These are phyloP conservation scores for Tanytarsus gracilentus DNA, from an alignment of 2,888 invertebrate genomes.

Conservation along the genomic window DNA sequence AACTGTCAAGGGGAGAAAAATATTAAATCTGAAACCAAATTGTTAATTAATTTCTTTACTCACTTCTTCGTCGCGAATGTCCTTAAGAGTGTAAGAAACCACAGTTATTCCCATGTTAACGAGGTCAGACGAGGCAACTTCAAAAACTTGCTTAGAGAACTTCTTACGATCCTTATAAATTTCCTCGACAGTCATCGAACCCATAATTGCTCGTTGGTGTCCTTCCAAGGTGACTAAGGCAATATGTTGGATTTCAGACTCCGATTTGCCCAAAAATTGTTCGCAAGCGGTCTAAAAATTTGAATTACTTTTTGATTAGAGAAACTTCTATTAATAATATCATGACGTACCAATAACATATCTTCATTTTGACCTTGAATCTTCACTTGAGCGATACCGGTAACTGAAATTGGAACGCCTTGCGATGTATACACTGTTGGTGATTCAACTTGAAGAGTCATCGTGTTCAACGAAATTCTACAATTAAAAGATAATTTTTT, in stretches of 20 bases:
- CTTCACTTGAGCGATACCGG: constrained; percentile 93
- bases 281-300: constrained; percentile 84
- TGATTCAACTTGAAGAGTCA: constrained; percentile 93
- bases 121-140: constrained; percentile 88
- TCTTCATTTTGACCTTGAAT: constrained; percentile 67
- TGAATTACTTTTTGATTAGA: constrained; percentile 84
- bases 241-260: constrained; percentile 81
- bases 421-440: constrained; percentile 93
- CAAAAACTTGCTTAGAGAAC: constrained; percentile 89
- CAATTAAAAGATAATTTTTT: constrained; percentile 32
- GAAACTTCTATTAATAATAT: constrained; percentile 52
- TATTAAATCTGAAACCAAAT: no score
- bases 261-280: constrained; percentile 83
- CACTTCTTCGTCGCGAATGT: constrained; percentile 92
- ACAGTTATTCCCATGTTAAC: constrained; percentile 96
- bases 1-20: no score
- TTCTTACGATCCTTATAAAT: constrained; percentile 94
- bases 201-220: constrained; percentile 93
- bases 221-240: constrained; percentile 67
- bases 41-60: no score
- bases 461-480: constrained; percentile 91
- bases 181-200: constrained; percentile 93
- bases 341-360: constrained; percentile 49
- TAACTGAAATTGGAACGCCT: constrained; percentile 94
- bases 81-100: constrained; percentile 88